A percentile compares a stretch with the other conserved stretches of the same genome.
phyloP scores from a whole-genome alignment of 2,888 invertebrate species.

The Cheilosia impressa region DNA sequence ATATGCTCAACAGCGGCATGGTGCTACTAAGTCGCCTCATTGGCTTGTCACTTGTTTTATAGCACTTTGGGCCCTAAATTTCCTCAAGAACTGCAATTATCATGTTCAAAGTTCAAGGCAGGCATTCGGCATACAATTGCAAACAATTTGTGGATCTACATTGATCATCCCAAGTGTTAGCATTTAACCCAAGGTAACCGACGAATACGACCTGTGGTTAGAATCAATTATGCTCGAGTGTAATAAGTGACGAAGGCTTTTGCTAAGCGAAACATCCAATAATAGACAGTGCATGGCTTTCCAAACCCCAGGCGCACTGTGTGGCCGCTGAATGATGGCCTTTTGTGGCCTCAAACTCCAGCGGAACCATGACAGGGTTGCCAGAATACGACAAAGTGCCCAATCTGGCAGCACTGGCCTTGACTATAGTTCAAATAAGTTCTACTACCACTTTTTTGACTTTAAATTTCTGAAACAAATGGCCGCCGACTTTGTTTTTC shows the following conservation, averaged over 20 bases:
- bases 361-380: background rate
- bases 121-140: background rate
- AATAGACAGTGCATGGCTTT: background rate
- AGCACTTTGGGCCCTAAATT: background rate
- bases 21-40: constrained; percentile 24
- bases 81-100: background rate
- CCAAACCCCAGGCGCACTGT: background rate
- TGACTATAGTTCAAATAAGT: too few species aligned
- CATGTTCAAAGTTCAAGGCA: background rate
- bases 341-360: background rate
- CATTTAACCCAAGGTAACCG: constrained; percentile 1
- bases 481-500: background rate
- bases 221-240: constrained; percentile 4
- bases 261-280: background rate
- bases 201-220: constrained; percentile 4
- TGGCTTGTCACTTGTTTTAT: constrained; percentile 36
- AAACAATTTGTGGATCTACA: background rate
- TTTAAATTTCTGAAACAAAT: too few species aligned
- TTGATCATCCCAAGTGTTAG: background rate
- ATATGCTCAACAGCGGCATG: constrained; percentile 24
- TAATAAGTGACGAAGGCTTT: background rate
- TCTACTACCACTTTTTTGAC: too few species aligned
- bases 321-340: background rate
- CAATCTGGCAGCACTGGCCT: too few species aligned
- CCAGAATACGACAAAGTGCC: too few species aligned